phyloP scores from a whole-genome alignment of 2,113 vertebrate species.

The Takifugu bimaculatus region DNA sequence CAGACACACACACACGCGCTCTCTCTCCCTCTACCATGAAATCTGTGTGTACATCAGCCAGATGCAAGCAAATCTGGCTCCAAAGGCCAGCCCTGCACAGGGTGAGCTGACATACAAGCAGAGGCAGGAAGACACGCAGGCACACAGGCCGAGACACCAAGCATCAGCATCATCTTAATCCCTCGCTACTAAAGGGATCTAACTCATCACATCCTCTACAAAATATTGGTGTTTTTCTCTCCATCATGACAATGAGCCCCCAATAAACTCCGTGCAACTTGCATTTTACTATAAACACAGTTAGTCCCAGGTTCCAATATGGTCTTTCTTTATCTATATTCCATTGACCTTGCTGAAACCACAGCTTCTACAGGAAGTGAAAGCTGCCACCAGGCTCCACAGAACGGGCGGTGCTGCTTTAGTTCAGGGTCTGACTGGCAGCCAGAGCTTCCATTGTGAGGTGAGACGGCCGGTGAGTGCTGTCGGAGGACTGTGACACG shows the following conservation, averaged over 20 bases:
- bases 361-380: no score
- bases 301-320: no score
- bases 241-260: no score
- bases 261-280: no score
- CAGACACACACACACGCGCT: neutral
- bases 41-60: constrained; percentile 50
- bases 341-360: no score
- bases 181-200: constrained; percentile 47
- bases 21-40: constrained; percentile 40
- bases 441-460: neutral
- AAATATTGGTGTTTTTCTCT: constrained; percentile 34
- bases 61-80: constrained; percentile 51
- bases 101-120: constrained; percentile 50
- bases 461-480: neutral
- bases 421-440: neutral
- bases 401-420: no score
- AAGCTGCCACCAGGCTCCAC: no score
- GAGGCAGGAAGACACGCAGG: constrained; percentile 44
- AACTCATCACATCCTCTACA: constrained; percentile 40
- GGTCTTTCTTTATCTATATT: no score
- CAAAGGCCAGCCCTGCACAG: constrained; percentile 45
- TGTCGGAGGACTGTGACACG: neutral
- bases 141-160: constrained; percentile 54
- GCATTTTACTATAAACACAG: no score
- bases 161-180: constrained; percentile 62